These are phyloP conservation scores for Formica exsecta DNA, from an alignment of 1,140 invertebrate species.

Conservation along the genomic window DNA sequence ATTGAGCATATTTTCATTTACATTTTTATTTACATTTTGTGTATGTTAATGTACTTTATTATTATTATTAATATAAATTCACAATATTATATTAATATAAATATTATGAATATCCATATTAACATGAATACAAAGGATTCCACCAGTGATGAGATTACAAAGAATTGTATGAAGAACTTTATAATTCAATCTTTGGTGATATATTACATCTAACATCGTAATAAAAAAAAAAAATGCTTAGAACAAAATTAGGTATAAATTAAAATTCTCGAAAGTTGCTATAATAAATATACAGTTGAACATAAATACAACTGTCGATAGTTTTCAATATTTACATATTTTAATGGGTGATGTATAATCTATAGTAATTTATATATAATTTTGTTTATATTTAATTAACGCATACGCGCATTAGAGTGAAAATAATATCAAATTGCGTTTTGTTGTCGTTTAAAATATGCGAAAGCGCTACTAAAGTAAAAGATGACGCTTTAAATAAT, in stretches of 20 bases:
- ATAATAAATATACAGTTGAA: neutral
- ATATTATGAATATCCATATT: slow-evolving; percentile 12
- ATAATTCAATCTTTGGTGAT: neutral
- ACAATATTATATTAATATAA: neutral
- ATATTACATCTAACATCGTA: neutral
- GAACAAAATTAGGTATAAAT: slow-evolving; percentile 44
- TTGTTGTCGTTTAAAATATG: neutral
- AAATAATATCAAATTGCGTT: neutral
- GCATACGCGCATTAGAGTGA: neutral
- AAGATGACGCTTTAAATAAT: neutral
- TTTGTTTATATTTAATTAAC: slow-evolving; percentile 39
- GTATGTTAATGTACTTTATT: neutral
- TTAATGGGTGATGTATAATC: neutral
- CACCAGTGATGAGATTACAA: slow-evolving; percentile 20
- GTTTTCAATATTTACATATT: slow-evolving; percentile 16
- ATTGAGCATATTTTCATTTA: slow-evolving; percentile 24
- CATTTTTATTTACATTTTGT: neutral
- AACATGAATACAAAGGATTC: slow-evolving; percentile 7
- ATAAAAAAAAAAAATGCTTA: slow-evolving; percentile 3
- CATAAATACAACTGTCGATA: neutral
- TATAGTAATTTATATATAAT: slow-evolving; percentile 35
- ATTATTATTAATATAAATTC: slow-evolving; percentile 41
- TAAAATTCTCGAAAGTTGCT: neutral
- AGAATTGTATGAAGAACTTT: slow-evolving; percentile 1
- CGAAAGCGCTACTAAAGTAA: neutral